These are phyloP conservation scores for Aphidoletes aphidimyza DNA, from an alignment of 2,888 invertebrate genomes.

Conservation along the genomic window DNA sequence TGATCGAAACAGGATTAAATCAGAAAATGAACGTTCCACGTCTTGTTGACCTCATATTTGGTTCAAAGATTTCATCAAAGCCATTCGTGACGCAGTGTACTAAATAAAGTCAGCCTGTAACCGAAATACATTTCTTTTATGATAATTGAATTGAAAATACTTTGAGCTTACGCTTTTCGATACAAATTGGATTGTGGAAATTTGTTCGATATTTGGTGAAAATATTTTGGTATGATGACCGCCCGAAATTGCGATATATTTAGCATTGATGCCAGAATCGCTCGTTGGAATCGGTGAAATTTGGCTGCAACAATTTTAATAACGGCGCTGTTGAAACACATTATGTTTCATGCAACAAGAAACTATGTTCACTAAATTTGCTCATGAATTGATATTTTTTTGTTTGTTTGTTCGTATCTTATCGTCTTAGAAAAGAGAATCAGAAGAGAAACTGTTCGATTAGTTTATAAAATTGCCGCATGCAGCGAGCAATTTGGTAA, in stretches of 20 bases:
- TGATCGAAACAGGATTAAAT: no score
- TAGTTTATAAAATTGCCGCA: background rate
- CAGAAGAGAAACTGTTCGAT: slow-evolving; percentile 47
- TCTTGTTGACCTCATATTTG: background rate
- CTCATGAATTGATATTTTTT: no score
- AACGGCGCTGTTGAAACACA: background rate
- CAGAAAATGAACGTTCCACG: background rate
- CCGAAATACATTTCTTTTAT: slow-evolving; percentile 37
- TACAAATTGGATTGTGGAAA: background rate
- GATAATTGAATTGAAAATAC: slow-evolving; percentile 6
- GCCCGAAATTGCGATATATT: background rate
- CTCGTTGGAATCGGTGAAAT: background rate
- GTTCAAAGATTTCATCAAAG: background rate
- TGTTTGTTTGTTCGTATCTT: background rate
- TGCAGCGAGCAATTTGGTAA: background rate
- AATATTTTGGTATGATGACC: background rate
- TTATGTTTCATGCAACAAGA: background rate
- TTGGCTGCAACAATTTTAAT: background rate
- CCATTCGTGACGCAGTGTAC: background rate
- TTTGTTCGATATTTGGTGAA: background rate
- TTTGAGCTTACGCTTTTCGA: slow-evolving; percentile 20
- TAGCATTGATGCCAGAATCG: background rate
- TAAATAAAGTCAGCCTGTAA: slow-evolving; percentile 25
- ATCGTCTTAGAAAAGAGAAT: background rate
- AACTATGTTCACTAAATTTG: background rate